Evolutionary conservation across 2,888 invertebrate genomes (phyloP).

Genomic region (Eristalis pertinax): DNA sequence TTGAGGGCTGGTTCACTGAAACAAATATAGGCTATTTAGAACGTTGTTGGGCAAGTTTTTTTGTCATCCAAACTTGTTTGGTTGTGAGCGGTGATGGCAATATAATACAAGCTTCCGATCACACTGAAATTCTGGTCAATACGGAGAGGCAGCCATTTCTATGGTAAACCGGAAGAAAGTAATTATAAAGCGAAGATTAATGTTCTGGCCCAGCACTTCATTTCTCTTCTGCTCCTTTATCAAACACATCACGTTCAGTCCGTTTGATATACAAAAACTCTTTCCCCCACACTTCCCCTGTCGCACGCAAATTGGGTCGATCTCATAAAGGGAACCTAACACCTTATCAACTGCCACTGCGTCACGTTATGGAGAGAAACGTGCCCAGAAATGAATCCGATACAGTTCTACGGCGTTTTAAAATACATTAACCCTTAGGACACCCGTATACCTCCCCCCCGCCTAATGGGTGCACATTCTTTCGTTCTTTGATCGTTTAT

Average conservation of each 20-base stretch:
- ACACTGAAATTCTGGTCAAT: too few species aligned
- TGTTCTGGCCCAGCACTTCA: not conserved
- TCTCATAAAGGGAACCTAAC: slow-evolving; percentile 13
- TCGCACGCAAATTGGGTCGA: not conserved
- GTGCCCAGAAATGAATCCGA: slow-evolving; percentile 6
- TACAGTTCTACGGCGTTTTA: not conserved
- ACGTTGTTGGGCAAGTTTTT: too few species aligned
- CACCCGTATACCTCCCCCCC: not conserved
- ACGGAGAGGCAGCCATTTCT: too few species aligned
- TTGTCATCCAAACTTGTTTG: too few species aligned
- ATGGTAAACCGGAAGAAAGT: too few species aligned
- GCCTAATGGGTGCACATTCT: slow-evolving; percentile 10
- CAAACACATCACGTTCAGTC: not conserved
- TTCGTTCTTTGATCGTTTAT: slow-evolving; percentile 45
- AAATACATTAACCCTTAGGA: not conserved
- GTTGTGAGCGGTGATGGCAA: too few species aligned
- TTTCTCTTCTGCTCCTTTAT: not conserved
- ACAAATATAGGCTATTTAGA: too few species aligned
- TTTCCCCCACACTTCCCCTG: not conserved
- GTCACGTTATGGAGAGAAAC: not conserved
- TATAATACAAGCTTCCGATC: too few species aligned
- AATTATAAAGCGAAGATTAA: not conserved
- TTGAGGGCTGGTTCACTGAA: too few species aligned
- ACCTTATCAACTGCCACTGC: slow-evolving; percentile 24
- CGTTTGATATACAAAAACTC: not conserved